Evolutionary conservation across 2,113 vertebrate genomes (phyloP).

Genomic region (Edolisoma coerulescens): DNA sequence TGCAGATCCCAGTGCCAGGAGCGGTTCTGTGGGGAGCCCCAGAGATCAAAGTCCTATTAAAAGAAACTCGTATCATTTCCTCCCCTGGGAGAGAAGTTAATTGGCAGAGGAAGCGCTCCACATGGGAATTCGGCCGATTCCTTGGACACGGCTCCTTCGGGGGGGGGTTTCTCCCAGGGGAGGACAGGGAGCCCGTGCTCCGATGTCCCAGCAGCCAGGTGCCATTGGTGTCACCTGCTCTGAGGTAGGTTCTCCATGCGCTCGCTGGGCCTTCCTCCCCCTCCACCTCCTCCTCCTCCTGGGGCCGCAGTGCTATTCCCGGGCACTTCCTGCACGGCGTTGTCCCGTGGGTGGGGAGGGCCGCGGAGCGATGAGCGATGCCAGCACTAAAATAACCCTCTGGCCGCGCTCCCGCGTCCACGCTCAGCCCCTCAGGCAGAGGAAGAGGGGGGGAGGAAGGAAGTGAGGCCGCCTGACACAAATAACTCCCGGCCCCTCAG

Average conservation of each 20-base stretch:
- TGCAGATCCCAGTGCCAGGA: neutral
- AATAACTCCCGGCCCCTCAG: neutral
- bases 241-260: neutral
- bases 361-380: neutral
- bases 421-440: neutral
- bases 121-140: neutral
- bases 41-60: constrained; percentile 56
- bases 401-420: neutral
- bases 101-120: neutral
- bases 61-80: neutral
- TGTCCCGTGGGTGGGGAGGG: constrained; percentile 6
- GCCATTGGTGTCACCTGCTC: neutral
- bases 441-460: neutral
- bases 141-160: neutral
- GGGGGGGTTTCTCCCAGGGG: neutral
- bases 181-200: neutral
- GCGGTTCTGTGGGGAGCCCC: neutral
- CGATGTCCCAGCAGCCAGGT: neutral
- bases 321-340: neutral
- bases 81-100: neutral
- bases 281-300: neutral
- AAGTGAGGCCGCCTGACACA: neutral
- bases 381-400: neutral
- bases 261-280: neutral
- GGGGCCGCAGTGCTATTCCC: neutral